These are phyloP conservation scores for Euclidia mi DNA, from an alignment of 2,888 invertebrate genomes.

Conservation along the genomic window DNA sequence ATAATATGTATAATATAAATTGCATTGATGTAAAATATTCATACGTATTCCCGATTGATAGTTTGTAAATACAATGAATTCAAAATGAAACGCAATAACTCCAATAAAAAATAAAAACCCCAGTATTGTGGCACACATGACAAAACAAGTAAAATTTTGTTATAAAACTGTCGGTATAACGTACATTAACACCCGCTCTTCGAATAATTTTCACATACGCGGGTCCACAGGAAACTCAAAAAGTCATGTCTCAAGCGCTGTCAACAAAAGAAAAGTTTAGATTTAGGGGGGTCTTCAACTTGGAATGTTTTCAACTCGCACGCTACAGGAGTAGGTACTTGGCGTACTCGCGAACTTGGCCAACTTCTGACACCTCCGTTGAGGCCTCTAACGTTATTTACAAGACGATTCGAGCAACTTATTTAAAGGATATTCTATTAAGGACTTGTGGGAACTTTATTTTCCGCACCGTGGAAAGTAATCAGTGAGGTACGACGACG, in stretches of 20 bases:
- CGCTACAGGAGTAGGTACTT: constrained; percentile 40
- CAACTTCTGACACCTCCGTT: constrained; percentile 71
- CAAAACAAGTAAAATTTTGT: neutral
- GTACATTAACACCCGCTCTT: constrained; percentile 26
- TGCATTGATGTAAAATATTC: neutral
- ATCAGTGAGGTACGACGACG: constrained; percentile 53
- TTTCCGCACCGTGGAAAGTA: constrained; percentile 58
- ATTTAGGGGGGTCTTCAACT: constrained; percentile 76
- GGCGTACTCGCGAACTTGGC: constrained; percentile 52
- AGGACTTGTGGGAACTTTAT: constrained; percentile 65
- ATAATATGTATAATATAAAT: too few species aligned
- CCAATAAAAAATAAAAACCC: neutral
- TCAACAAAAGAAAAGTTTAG: constrained; percentile 78
- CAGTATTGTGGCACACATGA: neutral
- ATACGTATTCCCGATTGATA: neutral
- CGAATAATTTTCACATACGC: constrained; percentile 48
- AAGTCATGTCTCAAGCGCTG: constrained; percentile 69
- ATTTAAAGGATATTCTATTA: constrained; percentile 72
- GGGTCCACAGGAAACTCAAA: constrained; percentile 59
- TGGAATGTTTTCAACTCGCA: constrained; percentile 63
- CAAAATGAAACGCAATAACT: neutral
- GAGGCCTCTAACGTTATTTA: constrained; percentile 69
- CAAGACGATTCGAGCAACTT: constrained; percentile 63
- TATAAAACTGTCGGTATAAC: neutral
- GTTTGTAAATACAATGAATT: neutral